Evolutionary conservation across 2,797 vertebrate species (phyloP).

Genomic region (Notamacropus eugenii): DNA sequence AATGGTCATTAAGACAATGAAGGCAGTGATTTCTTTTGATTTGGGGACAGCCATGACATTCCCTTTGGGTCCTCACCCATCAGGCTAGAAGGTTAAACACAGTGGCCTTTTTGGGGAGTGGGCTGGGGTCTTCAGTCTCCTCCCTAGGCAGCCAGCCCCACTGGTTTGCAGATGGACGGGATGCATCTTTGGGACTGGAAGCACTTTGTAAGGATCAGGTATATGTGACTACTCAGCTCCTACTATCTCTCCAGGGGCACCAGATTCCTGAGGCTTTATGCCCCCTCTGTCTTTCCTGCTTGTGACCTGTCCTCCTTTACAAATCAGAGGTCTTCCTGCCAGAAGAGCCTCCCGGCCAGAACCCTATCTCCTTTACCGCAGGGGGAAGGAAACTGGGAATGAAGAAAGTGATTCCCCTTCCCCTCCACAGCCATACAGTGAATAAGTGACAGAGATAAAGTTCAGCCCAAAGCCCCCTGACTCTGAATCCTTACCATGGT

Average conservation of each 20-base stretch:
- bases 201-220: slow-evolving; percentile 44
- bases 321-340: background rate
- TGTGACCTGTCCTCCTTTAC: background rate
- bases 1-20: slow-evolving; percentile 65
- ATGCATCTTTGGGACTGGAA: slow-evolving; percentile 40
- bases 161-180: slow-evolving; percentile 68
- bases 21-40: slow-evolving; percentile 29
- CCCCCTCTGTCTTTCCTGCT: background rate
- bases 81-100: slow-evolving; percentile 73
- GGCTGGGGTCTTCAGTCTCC: background rate
- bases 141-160: slow-evolving; percentile 32
- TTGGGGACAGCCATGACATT: slow-evolving; percentile 76
- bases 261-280: slow-evolving; percentile 53
- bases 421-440: background rate
- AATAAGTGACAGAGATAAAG: background rate
- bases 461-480: background rate
- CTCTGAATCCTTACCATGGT: background rate
- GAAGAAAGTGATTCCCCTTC: background rate
- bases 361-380: background rate
- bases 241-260: slow-evolving; percentile 43
- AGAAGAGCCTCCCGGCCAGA: background rate
- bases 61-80: slow-evolving; percentile 65
- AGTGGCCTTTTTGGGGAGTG: slow-evolving; percentile 65
- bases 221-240: slow-evolving; percentile 26
- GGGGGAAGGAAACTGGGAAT: background rate